phyloP scores from a whole-genome alignment of 2,113 vertebrate species.

The Ceyx cyanopectus region DNA sequence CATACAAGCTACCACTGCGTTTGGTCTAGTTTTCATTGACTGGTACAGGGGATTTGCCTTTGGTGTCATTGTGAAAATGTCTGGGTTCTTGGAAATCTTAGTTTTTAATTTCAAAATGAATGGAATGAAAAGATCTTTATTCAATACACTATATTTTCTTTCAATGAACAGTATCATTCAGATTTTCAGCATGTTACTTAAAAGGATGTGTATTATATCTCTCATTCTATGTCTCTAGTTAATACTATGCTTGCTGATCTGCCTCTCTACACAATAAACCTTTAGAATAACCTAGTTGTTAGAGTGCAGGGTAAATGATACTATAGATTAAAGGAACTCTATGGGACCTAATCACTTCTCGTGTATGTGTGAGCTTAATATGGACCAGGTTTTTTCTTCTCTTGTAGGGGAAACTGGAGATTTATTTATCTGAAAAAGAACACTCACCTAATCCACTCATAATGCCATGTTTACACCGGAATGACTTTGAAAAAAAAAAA shows the following conservation, averaged over 20 bases:
- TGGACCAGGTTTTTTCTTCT: not conserved
- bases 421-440: constrained; percentile 25
- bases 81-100: not conserved
- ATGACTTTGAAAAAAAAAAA: not conserved
- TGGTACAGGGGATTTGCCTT: not conserved
- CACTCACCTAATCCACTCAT: not conserved
- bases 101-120: not conserved
- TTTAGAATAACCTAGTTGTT: not conserved
- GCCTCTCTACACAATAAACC: not conserved
- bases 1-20: not conserved
- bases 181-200: not conserved
- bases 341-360: not conserved
- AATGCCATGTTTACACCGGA: not conserved
- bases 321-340: not conserved
- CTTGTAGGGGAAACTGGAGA: not conserved
- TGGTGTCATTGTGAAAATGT: not conserved
- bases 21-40: not conserved
- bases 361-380: not conserved
- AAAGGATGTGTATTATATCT: not conserved
- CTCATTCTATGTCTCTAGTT: not conserved
- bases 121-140: not conserved
- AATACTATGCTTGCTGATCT: not conserved
- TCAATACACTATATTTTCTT: not conserved
- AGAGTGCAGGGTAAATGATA: not conserved
- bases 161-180: not conserved